These are phyloP conservation scores for Callorhinus ursinus DNA, from an alignment of 2,113 vertebrate species.

Conservation along the genomic window DNA sequence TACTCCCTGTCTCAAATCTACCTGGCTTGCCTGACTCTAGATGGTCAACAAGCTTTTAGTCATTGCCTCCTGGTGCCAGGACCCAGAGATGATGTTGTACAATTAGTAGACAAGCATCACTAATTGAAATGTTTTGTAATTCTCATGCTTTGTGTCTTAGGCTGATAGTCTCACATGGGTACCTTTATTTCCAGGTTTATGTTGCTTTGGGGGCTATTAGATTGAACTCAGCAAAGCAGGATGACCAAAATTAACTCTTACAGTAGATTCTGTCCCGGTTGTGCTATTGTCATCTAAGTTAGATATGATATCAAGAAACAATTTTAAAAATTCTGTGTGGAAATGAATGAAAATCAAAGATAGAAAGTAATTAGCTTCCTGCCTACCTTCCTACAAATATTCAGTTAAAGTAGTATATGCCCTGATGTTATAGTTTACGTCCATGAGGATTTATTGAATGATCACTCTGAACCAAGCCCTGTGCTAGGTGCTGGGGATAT, in stretches of 20 bases:
- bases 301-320: background rate
- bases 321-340: background rate
- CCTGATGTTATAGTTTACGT: background rate
- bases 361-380: background rate
- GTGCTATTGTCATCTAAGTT: background rate
- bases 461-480: background rate
- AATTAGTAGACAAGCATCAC: background rate
- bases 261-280: background rate
- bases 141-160: background rate
- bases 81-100: background rate
- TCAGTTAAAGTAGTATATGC: background rate
- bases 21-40: background rate
- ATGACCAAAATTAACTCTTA: background rate
- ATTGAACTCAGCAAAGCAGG: background rate
- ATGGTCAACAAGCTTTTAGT: background rate
- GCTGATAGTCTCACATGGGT: background rate
- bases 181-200: background rate
- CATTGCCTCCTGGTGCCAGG: background rate
- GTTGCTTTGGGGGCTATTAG: background rate
- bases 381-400: background rate
- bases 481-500: background rate
- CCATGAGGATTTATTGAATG: background rate
- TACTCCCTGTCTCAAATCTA: background rate
- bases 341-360: background rate
- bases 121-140: background rate